These are phyloP conservation scores for Pitta sordida DNA, from an alignment of 2,113 vertebrate genomes.

Conservation along the genomic window DNA sequence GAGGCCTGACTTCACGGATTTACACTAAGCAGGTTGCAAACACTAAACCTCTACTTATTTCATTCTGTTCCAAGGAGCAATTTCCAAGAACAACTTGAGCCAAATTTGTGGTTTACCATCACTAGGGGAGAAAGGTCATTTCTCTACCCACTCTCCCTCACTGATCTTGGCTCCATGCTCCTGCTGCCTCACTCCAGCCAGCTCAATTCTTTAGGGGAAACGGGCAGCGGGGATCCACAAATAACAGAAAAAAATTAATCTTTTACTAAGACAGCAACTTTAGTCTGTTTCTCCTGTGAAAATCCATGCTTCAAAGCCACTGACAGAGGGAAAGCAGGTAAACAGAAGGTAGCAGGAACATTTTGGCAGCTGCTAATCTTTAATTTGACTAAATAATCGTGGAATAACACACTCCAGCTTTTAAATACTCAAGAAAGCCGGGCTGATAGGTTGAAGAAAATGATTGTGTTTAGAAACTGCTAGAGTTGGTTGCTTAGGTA, in stretches of 20 bases:
- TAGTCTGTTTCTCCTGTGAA: neutral
- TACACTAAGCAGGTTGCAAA: neutral
- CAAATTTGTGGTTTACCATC: neutral
- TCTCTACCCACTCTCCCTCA: neutral
- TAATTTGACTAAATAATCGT: neutral
- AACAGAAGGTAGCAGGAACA: neutral
- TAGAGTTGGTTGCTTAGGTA: neutral
- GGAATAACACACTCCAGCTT: neutral
- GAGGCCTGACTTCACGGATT: neutral
- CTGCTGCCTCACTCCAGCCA: neutral
- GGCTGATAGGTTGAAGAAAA: neutral
- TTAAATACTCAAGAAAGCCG: neutral
- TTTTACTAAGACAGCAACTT: neutral
- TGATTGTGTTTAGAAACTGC: neutral
- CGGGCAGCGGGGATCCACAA: neutral
- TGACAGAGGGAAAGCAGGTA: neutral
- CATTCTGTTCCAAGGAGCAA: neutral
- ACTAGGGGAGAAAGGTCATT: neutral
- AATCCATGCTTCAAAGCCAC: neutral
- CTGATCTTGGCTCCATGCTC: neutral
- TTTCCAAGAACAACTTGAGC: neutral
- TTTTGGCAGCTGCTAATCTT: neutral
- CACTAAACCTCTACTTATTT: neutral
- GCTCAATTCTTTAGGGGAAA: no score
- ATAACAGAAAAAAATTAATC: neutral